Evolutionary conservation across 2,113 vertebrate species (phyloP), one percentile per base, ranked within the genome.

Genomic region (Clarias macrocephalus): DNA sequence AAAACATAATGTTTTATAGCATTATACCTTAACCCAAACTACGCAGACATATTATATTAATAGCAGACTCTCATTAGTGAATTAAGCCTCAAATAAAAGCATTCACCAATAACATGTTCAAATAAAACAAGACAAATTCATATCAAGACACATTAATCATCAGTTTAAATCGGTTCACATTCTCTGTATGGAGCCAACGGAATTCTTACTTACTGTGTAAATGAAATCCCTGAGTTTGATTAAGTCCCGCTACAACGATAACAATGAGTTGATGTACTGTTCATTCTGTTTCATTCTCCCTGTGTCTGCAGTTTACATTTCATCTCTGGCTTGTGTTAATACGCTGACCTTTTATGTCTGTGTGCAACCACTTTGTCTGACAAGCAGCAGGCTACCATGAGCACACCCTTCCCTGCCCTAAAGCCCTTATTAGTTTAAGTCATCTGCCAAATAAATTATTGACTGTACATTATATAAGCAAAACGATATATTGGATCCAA

Each of bases 281-380:
- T 88, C 52, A 82, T 76, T 56, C 62, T 77, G 37, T 66, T 52
- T 59, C 66, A 82, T 54, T 87, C 85, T 56, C 70, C 75, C 84
- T 68, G 7, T 79, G n/a, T n/a, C 77, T 87, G 75, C 56, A 90
- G 89, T 91, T 91, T 91, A 91, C 88, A 90, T 90, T 91, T 89
- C 80, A 82, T 63, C 82, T 59, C 68, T 72, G 28, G 75, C 83
- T 86, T 88, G 87, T 86, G 70, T 85, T 84, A 86, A 89, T 88
- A 87, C 30, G 59, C 72, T 89, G 88, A 84, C 87, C 89, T 90
- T 91, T 86, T 88, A 89, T 82, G 87, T 88, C 87, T 89, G 87
- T 88, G 72, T 85, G 86, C 75, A 87, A 68, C 80, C 66, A 87
- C 81, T 86, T 88, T 79, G 84, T 65, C 84, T 92, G 92, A 89